Evolutionary conservation across 2,797 vertebrate species (phyloP), one percentile per base, ranked within the genome.

Genomic region (Coregonus ussuriensis): DNA sequence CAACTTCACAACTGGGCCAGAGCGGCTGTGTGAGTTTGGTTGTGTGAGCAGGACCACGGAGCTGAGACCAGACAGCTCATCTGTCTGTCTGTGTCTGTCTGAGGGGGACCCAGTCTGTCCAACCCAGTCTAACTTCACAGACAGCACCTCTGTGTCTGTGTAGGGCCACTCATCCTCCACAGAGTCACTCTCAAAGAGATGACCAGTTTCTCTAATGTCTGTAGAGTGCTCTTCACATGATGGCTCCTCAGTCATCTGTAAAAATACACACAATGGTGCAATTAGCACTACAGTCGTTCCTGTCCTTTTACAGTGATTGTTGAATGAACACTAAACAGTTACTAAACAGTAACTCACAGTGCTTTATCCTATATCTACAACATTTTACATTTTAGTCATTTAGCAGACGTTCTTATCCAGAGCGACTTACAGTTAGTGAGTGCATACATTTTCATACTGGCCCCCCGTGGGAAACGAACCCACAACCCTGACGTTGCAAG

Each of bases 1-100:
- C 67, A 15, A 74, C 68, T 76, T 80, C 78, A 84, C 82, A 76
- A 84, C 75, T 74, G 78, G 47, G 77, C 71, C 74, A 77, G 63
- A 81, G 63, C 77, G 66, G 78, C 25, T 77, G 68, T 65, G 63
- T 63, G 79, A 33, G 77, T 71, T 65, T 66, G 75, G 75, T 72
- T 70, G 51, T 77, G 62, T 77, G 56, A 2, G 65, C 76, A 65
- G 76, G 74, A 75, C 78, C 72, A 52, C 79, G 5, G 56, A 82
- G 29, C 7, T 56, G 52, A 70, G 75, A 75, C 78, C 73, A 52
- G 79, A n/a, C 33, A 82, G 29, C 31, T 56, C 51, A n/a, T 21
- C 29, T 56, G 6, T 72, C 85, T 41, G 37, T 15, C 5, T 15
- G 16, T 71, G 70, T 71, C 9, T 15, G 70, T 71, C 47, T 65